phyloP scores from a whole-genome alignment of 2,113 vertebrate species.

The Mola mola region DNA sequence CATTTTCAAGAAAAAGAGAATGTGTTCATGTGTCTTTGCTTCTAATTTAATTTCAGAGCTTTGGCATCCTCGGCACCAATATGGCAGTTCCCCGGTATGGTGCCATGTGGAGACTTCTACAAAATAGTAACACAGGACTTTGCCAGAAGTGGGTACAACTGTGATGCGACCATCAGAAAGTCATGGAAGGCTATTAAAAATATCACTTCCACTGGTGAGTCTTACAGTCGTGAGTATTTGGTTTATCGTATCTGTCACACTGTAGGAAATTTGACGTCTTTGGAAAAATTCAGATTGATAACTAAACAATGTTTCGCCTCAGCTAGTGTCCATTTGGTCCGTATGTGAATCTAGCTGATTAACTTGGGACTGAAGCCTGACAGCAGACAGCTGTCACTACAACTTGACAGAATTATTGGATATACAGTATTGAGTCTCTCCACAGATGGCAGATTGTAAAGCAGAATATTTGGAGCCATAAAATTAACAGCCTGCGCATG shows the following conservation, averaged over 20 bases:
- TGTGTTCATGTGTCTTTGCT: background rate
- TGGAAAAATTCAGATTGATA: no score
- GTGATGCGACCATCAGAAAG: slow-evolving; percentile 85
- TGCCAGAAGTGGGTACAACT: slow-evolving; percentile 82
- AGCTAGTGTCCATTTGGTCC: background rate
- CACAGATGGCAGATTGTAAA: slow-evolving; percentile 23
- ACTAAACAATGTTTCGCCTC: no score
- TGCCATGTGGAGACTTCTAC: slow-evolving; percentile 88
- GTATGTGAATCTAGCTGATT: background rate
- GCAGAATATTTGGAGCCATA: slow-evolving; percentile 11
- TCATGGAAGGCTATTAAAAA: slow-evolving; percentile 90
- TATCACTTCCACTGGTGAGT: slow-evolving; percentile 84
- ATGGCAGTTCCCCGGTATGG: slow-evolving; percentile 91
- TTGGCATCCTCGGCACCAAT: slow-evolving; percentile 95
- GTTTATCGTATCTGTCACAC: no score
- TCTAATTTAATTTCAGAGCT: slow-evolving; percentile 81
- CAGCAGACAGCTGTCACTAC: slow-evolving; percentile 33
- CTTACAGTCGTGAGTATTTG: no score
- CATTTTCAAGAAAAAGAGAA: background rate
- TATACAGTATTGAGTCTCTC: slow-evolving; percentile 18
- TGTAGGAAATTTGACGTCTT: no score
- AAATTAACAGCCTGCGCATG: slow-evolving; percentile 25
- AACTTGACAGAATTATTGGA: slow-evolving; percentile 7
- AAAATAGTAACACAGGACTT: slow-evolving; percentile 90
- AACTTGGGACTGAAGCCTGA: background rate